These are phyloP conservation scores for Bradysia coprophila DNA, from an alignment of 1,140 invertebrate genomes.

Conservation along the genomic window DNA sequence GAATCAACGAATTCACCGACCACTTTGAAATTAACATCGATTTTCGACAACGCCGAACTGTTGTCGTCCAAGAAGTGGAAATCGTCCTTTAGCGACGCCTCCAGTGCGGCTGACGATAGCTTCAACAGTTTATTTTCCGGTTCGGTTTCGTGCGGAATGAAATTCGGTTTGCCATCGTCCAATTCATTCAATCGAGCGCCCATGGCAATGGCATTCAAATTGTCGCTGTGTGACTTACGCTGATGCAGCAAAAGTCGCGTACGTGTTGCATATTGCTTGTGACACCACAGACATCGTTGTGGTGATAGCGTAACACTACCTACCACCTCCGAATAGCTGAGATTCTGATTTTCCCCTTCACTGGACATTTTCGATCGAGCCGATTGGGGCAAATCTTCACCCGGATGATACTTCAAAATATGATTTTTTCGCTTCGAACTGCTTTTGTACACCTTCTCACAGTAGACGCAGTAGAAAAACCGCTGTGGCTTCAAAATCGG, in stretches of 20 bases:
- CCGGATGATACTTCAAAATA: constrained; percentile 73
- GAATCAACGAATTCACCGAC: neutral
- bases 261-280: constrained; percentile 68
- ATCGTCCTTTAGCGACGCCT: neutral
- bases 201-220: constrained; percentile 4
- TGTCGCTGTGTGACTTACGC: constrained; percentile 47
- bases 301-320: constrained; percentile 55
- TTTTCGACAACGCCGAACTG: neutral
- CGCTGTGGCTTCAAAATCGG: constrained; percentile 62
- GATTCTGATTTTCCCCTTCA: constrained; percentile 30
- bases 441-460: constrained; percentile 73
- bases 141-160: neutral
- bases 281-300: constrained; percentile 61
- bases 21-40: constrained; percentile 1
- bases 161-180: neutral
- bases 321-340: constrained; percentile 47
- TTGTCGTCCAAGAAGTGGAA: neutral
- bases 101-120: constrained; percentile 1
- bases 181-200: neutral
- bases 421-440: constrained; percentile 71
- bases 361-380: constrained; percentile 30
- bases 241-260: constrained; percentile 68
- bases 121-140: constrained; percentile 1
- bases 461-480: constrained; percentile 74
- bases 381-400: constrained; percentile 43